Evolutionary conservation across 2,113 vertebrate species (phyloP), one percentile per base, ranked within the genome.

Genomic region (Pterocles orientalis): DNA sequence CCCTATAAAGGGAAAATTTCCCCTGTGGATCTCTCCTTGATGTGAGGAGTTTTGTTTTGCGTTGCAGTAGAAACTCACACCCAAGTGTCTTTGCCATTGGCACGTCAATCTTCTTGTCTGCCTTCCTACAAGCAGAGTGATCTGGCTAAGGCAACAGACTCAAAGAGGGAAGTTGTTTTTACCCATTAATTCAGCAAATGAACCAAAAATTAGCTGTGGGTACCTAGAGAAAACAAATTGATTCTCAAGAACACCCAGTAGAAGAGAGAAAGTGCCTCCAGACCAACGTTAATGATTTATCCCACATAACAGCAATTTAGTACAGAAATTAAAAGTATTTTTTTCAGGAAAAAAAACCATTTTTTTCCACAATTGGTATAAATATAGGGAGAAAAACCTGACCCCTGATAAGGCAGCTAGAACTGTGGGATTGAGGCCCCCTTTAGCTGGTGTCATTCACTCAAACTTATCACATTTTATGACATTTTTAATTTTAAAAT

Each of bases 401-500:
- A 53, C 4, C 23, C 45, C 33, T 43, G 18, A 82, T 60, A 84
- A 75, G 47, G 39, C 51, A 81, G 8, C 3, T 2, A 71, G 19
- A 51, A 9, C 18, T 78, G 18, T 58, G 36, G 23, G 23, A 51
- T 53, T 48, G 17, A 34, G 36, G 77, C 7, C 26, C 39, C 20
- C n/a, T 41, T 39, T 83, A 72, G 25, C 5, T 87, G n/a, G 23
- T 41, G 31, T 51, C 12, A 77, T 78, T 88, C 16, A 48, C 18
- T 71, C 29, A 88, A 84, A 56, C 43, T 69, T 33, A 81, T 56
- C 29, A 39, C 2, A 36, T 86, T 88, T 93, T 77, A 33, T 86
- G 43, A 62, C 17, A 93, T 45, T 92, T 92, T 96, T 36, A 58
- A 91, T 93, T 88, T 92, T 53, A 33, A 91, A 95, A 69, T 92